Conservation (phyloP, 2,888 invertebrate species). For the Acanthosepion esculentum region DNA sequence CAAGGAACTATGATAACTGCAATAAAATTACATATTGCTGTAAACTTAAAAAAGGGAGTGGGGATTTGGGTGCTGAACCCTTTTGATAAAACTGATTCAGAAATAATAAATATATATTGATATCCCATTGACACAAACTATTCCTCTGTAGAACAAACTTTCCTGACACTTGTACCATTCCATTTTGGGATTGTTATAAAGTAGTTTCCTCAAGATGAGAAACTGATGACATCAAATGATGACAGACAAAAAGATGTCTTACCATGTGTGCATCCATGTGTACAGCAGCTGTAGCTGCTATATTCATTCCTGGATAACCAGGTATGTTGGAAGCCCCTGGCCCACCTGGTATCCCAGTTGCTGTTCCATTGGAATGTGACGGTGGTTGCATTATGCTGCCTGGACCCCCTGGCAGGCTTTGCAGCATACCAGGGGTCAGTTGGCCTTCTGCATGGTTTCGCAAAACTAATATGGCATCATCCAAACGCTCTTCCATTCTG, state of each 20-base stretch:
- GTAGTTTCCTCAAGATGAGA: not conserved
- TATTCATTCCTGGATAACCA: conserved; percentile 50
- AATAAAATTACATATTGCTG: not conserved
- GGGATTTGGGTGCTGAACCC: too few species aligned
- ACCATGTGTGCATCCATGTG: conserved; percentile 71
- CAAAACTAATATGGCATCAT: conserved; percentile 95
- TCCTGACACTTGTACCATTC: not conserved
- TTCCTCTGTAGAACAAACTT: not conserved
- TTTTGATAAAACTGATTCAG: too few species aligned
- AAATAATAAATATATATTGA: too few species aligned
- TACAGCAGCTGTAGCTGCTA: conserved; percentile 51
- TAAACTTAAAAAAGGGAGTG: not conserved
- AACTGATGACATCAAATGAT: conserved; percentile 8
- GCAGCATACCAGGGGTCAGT: conserved; percentile 73
- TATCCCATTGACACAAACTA: not conserved
- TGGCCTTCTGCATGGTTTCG: conserved; percentile 93
- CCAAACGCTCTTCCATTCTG: conserved; percentile 94
- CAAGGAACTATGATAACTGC: not conserved
- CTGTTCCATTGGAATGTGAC: conserved; percentile 77
- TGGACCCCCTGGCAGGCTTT: conserved; percentile 53
- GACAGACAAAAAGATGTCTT: conserved; percentile 48
- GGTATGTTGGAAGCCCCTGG: conserved; percentile 60
- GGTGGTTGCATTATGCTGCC: conserved; percentile 64
- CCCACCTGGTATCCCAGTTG: conserved; percentile 69
- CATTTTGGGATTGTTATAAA: not conserved